Percentiles rank a stretch among this genome's conserved stretches.
phyloP scores from a whole-genome alignment of 2,797 vertebrate genomes.

The Silurus lanzhouensis region DNA sequence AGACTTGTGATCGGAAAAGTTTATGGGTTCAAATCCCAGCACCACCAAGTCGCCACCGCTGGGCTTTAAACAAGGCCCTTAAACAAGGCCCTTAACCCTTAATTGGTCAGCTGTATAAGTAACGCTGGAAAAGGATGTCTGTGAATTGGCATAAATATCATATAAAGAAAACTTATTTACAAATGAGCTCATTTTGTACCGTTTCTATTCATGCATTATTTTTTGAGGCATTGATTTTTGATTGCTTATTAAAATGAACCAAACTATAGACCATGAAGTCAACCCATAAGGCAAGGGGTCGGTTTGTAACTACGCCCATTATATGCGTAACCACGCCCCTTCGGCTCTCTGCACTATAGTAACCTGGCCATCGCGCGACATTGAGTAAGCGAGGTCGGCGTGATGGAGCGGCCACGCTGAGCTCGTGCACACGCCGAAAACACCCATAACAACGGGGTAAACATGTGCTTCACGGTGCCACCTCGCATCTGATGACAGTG shows the following conservation, averaged over 20 bases:
- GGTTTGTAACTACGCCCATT: not conserved
- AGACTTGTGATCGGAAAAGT: too few species aligned
- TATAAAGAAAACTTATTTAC: too few species aligned
- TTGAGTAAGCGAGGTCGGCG: conserved; percentile 21
- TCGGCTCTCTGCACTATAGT: conserved; percentile 53
- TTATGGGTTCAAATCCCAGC: too few species aligned
- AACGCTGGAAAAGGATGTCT: too few species aligned
- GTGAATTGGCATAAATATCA: too few species aligned
- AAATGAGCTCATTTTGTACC: too few species aligned
- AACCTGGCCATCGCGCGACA: conserved; percentile 54
- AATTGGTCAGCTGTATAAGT: too few species aligned
- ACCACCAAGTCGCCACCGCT: too few species aligned
- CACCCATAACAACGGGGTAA: not conserved
- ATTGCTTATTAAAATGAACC: not conserved
- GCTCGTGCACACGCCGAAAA: not conserved
- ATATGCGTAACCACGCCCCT: conserved; percentile 2
- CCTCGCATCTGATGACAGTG: not conserved
- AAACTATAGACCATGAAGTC: not conserved
- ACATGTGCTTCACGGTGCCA: not conserved
- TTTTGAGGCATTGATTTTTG: not conserved
- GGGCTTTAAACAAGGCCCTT: too few species aligned
- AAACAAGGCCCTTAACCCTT: too few species aligned
- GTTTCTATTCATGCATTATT: too few species aligned
- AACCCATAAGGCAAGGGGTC: not conserved
- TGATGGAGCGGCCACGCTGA: conserved; percentile 8